These are phyloP conservation scores for Cetoscarus ocellatus DNA, from an alignment of 2,797 vertebrate species.

Conservation along the genomic window DNA sequence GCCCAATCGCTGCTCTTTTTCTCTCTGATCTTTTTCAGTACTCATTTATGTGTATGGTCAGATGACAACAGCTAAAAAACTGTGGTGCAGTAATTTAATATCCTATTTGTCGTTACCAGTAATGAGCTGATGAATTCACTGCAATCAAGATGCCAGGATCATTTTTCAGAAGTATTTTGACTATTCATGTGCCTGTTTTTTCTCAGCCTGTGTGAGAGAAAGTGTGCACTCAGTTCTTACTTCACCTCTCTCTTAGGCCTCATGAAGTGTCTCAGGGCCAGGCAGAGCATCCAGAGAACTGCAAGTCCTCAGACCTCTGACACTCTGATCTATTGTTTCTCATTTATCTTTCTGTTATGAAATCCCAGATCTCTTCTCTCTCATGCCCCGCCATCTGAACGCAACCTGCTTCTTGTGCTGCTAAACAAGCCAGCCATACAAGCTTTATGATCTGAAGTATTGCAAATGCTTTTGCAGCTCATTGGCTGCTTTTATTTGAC, in stretches of 20 bases:
- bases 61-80: conserved; percentile 17
- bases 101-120: background rate
- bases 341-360: conserved; percentile 63
- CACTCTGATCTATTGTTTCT: conserved; percentile 61
- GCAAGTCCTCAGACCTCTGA: conserved; percentile 46
- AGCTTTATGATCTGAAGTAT: conserved; percentile 3
- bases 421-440: conserved; percentile 13
- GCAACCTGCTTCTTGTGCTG: conserved; percentile 35
- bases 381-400: conserved; percentile 41
- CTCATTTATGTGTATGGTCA: conserved; percentile 15
- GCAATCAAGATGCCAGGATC: conserved; percentile 4
- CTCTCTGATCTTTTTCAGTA: conserved; percentile 49
- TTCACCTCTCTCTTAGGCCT: conserved; percentile 46
- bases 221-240: conserved; percentile 27
- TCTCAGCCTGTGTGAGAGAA: conserved; percentile 9
- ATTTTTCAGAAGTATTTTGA: conserved; percentile 18
- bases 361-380: conserved; percentile 54
- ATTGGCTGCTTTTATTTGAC: conserved; percentile 51
- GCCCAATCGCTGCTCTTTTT: conserved; percentile 48
- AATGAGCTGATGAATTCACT: conserved; percentile 17
- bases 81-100: background rate
- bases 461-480: conserved; percentile 25
- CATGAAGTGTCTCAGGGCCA: conserved; percentile 54
- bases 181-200: background rate
- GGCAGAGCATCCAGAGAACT: conserved; percentile 55